A percentile compares a stretch with the other conserved stretches of the same genome.
These are phyloP conservation scores for Torymus auratus DNA, from an alignment of 2,888 invertebrate species.

Conservation along the genomic window DNA sequence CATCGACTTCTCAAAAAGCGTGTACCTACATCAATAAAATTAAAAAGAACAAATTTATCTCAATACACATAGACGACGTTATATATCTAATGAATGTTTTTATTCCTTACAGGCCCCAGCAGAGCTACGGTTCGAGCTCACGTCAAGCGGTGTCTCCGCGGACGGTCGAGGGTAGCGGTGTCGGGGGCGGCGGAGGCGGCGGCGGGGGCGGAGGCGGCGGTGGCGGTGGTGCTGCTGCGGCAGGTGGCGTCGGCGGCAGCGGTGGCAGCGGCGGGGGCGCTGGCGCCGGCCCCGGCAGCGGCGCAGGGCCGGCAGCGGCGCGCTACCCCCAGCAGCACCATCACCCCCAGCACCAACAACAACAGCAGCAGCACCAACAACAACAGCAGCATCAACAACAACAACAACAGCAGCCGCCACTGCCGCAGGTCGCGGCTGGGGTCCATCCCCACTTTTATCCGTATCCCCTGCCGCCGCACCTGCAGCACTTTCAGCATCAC, in stretches of 20 bases:
- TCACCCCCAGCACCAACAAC: constrained; percentile 24
- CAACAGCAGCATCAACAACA: constrained; percentile 16
- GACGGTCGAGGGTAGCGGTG: constrained; percentile 69
- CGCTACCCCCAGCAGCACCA: constrained; percentile 58
- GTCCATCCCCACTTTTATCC: constrained; percentile 2
- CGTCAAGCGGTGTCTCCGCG: constrained; percentile 75
- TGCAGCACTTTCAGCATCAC: constrained; percentile 28
- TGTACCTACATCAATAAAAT: no score
- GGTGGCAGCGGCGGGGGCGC: constrained; percentile 46
- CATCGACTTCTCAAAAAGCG: no score
- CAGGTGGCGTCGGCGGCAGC: constrained; percentile 54
- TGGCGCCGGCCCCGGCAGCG: constrained; percentile 34
- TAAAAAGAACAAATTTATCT: no score
- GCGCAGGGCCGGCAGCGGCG: constrained; percentile 57
- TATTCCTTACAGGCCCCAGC: constrained; percentile 68
- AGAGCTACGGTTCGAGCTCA: constrained; percentile 67
- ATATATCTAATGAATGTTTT: no score
- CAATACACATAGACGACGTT: no score
- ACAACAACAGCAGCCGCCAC: constrained; percentile 59
- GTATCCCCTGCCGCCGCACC: constrained; percentile 45
- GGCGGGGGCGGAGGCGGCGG: constrained; percentile 55
- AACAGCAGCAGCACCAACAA: constrained; percentile 59
- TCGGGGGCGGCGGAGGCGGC: constrained; percentile 54
- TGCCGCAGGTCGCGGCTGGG: not conserved
- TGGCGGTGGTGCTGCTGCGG: constrained; percentile 64